Base-by-base conservation (phyloP, 2,888 invertebrate genomes). In the Endotricha flammealis region DNA sequence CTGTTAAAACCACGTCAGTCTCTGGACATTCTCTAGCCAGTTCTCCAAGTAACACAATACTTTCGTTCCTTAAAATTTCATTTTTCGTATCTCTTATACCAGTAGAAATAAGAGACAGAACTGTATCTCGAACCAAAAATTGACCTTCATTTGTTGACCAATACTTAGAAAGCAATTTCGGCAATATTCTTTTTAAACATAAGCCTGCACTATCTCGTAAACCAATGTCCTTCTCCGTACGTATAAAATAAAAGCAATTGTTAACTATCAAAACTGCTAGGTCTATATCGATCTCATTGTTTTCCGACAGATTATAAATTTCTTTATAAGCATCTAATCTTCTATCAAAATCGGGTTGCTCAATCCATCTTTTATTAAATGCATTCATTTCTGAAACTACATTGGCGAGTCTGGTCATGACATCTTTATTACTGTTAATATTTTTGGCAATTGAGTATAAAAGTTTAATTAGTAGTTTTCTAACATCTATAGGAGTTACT, bases 291-390 rank as follows among this genome's bases (percentile, higher is more conserved):
- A 94, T 76, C 30, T 83, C 68, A 36, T 86, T 67, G 1, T 65
- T 67, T 1, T 87, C 79, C 8, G 88, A 73, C 36, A 90, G 62
- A 28, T 82, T 64, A 41, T 90, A 90, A 24, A 96, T 90, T 51
- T 87, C 78, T 53, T 90, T 91, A 53, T 95, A 95, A 0, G 94
- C 94, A 35, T 92, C 91, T 12, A 97, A 85, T 51, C 98, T 89
- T 52, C 88, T 88, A 42, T 94, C 91, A 57, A 94, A 97, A 77
- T 98, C 96, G 0, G 98, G 97, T 64, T 98, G 97, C 54, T 98
- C 97, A n/a, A 98, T 89, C 91, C 94, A 94, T 45, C 92, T 90
- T 28, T 89, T 88, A 73, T 98, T 94, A 88, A 92, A 97, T 0
- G 97, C 92, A 75, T 98, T 98, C 53, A 98, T 88, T 67, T 93